These are phyloP conservation scores for Hyla sarda DNA, from an alignment of 2,113 vertebrate genomes.

Conservation along the genomic window DNA sequence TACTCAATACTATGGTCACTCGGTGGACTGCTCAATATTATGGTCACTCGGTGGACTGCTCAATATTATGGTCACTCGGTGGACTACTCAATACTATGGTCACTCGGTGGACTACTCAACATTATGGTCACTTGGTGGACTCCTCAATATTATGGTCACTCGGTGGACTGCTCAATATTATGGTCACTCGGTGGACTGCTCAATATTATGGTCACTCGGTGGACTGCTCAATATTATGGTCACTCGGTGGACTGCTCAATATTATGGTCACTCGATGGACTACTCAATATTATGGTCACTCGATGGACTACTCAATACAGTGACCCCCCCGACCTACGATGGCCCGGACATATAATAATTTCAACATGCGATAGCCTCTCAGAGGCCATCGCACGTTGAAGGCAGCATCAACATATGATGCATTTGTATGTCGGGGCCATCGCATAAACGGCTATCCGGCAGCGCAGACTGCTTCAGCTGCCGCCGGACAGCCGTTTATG, in stretches of 20 bases:
- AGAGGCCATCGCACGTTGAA: no score
- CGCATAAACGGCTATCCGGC: no score
- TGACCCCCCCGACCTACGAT: no score
- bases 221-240: neutral
- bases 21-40: neutral
- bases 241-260: neutral
- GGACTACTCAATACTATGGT: neutral
- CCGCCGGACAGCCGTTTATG: no score
- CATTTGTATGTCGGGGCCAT: no score
- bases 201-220: neutral
- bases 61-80: neutral
- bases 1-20: neutral
- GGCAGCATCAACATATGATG: no score
- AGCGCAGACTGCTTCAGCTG: no score
- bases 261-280: neutral
- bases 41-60: neutral
- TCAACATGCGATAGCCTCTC: no score
- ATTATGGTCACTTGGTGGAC: neutral
- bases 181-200: neutral
- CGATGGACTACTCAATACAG: no score
- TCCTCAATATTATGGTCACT: no score
- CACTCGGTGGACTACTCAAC: neutral
- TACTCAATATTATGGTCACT: neutral
- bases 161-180: neutral
- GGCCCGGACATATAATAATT: no score